A percentile compares a stretch with the other conserved stretches of the same genome.
These are phyloP conservation scores for Pristiophorus japonicus DNA, from an alignment of 2,113 vertebrate species.

Conservation along the genomic window DNA sequence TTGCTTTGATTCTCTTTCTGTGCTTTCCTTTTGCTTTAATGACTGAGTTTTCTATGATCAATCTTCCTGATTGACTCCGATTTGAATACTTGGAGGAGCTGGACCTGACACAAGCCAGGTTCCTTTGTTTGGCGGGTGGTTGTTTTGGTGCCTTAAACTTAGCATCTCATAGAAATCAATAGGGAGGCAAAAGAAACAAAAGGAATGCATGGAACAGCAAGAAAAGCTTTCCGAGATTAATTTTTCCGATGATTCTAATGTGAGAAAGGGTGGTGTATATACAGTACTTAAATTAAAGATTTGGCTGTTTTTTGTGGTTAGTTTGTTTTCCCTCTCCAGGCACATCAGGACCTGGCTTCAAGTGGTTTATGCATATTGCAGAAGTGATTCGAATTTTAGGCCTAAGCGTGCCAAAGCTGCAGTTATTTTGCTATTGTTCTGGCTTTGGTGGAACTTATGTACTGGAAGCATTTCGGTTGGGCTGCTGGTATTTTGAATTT, in stretches of 20 bases:
- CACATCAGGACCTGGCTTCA: neutral
- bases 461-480: neutral
- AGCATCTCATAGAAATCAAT: neutral
- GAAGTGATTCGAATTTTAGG: neutral
- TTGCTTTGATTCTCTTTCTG: neutral
- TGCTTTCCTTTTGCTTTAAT: neutral
- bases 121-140: neutral
- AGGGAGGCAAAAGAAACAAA: neutral
- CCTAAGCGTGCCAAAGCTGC: neutral
- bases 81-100: neutral
- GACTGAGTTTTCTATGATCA: neutral
- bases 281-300: neutral
- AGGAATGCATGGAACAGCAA: too few relatives aligned
- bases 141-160: neutral
- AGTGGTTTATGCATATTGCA: neutral
- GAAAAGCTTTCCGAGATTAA: neutral
- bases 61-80: neutral
- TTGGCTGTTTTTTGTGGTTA: neutral
- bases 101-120: neutral
- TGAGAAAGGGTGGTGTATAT: neutral
- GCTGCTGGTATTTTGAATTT: neutral
- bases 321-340: neutral
- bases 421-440: neutral
- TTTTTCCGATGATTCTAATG: neutral
- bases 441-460: neutral